Base-by-base conservation (phyloP, 2,797 vertebrate species). In the Hapalemur alaotrensis region DNA sequence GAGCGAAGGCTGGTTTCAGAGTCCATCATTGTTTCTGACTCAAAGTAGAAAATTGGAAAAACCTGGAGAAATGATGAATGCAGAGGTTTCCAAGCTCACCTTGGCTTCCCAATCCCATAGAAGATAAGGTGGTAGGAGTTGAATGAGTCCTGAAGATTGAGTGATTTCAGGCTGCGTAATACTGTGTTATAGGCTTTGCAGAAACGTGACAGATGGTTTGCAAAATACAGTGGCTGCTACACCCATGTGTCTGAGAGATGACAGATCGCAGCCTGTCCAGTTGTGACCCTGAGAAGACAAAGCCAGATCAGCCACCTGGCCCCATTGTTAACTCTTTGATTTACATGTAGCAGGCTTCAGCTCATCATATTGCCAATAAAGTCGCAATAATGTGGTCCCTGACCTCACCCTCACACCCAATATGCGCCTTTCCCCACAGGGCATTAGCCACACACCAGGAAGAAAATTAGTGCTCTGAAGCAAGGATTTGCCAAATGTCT, bases 151-250 rank as follows among this genome's bases (percentile, higher is more conserved):
- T 61, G 46, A 93, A 93, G 69, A 59, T 11, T 23, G 82, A 94
- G 70, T 1, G 96, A 96, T 97, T 97, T 98, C 97, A 97, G 85
- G 85, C 98, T 97, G 93, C 69, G 96, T 63, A 72, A 96, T 85
- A 89, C 75, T 80, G 50, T 84, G 61, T 70, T 94, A 2, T 7
- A 59, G 92, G 25, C 78, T 95, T 78, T 97, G 78, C 50, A 57
- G 83, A 97, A 75, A 97, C 48, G 89, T 91, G 96, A 97, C 91
- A 90, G 17, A 38, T 94, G 79, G 86, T 96, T 97, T 93, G 86
- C 18, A 30, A 93, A 97, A 93, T 43, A 67, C 28, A 28, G 69
- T 5, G 52, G 30, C 41, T 97, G 95, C 57, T 93, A 72, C 93
- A 70, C 80, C 69, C 81, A 6, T 23, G 43, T 57, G 50, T 94